These are phyloP conservation scores for Lacanobia oleracea DNA, from an alignment of 2,888 invertebrate genomes.

Conservation along the genomic window DNA sequence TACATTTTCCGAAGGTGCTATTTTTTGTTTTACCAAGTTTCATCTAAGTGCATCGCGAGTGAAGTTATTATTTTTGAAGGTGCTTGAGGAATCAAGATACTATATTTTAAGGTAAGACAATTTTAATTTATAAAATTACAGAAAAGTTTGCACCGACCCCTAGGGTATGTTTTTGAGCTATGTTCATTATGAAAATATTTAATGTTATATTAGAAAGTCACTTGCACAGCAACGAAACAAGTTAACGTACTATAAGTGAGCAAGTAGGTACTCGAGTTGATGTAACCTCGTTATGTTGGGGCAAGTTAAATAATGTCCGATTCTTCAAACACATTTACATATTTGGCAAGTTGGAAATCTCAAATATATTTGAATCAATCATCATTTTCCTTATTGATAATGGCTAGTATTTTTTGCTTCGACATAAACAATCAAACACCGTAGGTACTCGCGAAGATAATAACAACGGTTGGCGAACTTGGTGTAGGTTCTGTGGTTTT, in stretches of 20 bases:
- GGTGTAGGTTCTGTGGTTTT: conserved; percentile 30
- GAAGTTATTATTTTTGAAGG: conserved; percentile 83
- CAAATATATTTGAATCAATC: conserved; percentile 62
- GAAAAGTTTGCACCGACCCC: conserved; percentile 27
- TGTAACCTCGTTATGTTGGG: conserved; percentile 84
- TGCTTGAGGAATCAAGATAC: conserved; percentile 79
- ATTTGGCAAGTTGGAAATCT: conserved; percentile 63
- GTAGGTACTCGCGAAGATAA: conserved; percentile 27
- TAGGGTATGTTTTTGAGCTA: conserved; percentile 42
- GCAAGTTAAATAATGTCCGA: conserved; percentile 80
- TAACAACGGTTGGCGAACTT: conserved; percentile 31
- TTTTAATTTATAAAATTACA: conserved; percentile 52
- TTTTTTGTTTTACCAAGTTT: conserved; percentile 74
- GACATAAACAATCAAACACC: conserved; percentile 34
- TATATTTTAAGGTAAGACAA: conserved; percentile 82
- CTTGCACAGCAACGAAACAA: conserved; percentile 86
- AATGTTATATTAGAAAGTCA: conserved; percentile 88
- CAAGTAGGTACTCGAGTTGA: conserved; percentile 83
- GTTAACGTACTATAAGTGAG: conserved; percentile 83
- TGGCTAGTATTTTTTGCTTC: conserved; percentile 33
- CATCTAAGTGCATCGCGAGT: conserved; percentile 83
- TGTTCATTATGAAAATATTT: conserved; percentile 69
- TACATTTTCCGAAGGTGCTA: conserved; percentile 75
- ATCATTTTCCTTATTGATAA: conserved; percentile 63
- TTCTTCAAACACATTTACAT: conserved; percentile 75